Evolutionary conservation across 2,888 invertebrate genomes (phyloP), one percentile per base, ranked within the genome.

Genomic region (Scaeva pyrastri): DNA sequence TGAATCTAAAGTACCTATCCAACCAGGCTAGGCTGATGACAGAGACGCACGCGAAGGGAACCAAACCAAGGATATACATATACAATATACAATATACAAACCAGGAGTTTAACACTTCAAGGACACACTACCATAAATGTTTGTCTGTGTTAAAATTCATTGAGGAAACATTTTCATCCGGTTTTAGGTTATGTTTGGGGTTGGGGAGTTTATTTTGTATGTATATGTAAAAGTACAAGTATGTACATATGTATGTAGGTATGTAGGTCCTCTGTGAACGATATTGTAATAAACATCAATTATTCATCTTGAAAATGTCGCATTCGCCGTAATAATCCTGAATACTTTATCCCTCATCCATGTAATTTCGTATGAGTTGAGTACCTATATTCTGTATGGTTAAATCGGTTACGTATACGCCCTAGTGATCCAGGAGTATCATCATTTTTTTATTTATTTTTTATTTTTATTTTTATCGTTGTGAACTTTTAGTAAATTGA

Each of bases 401-500:
- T 62, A 52, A 39, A 23, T 23, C 12, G 12, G 68, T 68, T 68
- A 52, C 50, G 68, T 68, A 68, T 68, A 52, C 68, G 52, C 52
- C 68, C 10, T 2, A 68, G 68, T 52, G 23, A 26, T 39, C 68
- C 2, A 31, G 31, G 39, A 68, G 26, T 45, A 23, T 23, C 10
- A 31, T 55, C 8, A 43, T 21, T n/a, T 52, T 23, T 12, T 6
- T 26, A 26, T n/a, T n/a, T 45, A n/a, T 23, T 26, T n/a, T 45
- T 64, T 50, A 11, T 16, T 64, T 2, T 1, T 7, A 11, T 11
- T 10, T 43, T 5, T 45, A 58, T 58, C 39, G 39, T 1, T 21
- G 71, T 23, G 36, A 77, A 66, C 39, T 78, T 82, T 78, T 66
- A 66, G 66, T 66, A 78, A 77, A 82, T 78, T 82, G 66, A 58